phyloP scores from a whole-genome alignment of 1,140 invertebrate species.

The Holotrichia oblita region DNA sequence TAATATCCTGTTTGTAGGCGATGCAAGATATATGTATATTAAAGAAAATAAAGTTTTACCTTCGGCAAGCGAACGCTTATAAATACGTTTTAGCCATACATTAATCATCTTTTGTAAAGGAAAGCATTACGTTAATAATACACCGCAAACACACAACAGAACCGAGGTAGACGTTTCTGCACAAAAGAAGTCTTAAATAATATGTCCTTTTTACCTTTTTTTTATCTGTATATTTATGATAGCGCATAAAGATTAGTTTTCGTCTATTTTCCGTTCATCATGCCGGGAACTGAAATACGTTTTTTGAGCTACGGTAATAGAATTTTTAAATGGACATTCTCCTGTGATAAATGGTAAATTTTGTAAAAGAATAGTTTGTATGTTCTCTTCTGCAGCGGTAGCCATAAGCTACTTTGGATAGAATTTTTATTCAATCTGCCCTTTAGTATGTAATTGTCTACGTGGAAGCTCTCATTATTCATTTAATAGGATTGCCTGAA shows the following conservation, averaged over 20 bases:
- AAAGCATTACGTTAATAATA: neutral
- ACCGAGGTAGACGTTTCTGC: neutral
- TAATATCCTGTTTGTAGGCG: too few species aligned
- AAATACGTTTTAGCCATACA: conserved; percentile 1
- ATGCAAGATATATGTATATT: too few species aligned
- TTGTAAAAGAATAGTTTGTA: neutral
- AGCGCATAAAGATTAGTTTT: conserved; percentile 11
- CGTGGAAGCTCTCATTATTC: too few species aligned
- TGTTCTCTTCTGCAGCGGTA: neutral
- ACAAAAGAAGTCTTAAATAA: conserved; percentile 1
- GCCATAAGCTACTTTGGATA: too few species aligned
- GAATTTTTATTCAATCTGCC: too few species aligned
- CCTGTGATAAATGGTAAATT: neutral
- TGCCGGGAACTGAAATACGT: neutral
- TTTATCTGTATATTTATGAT: conserved; percentile 6
- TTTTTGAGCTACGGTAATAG: neutral
- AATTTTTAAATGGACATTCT: neutral
- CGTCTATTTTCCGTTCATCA: neutral
- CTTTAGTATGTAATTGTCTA: too few species aligned
- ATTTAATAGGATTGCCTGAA: too few species aligned
- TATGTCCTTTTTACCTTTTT: conserved; percentile 1
- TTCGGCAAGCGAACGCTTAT: neutral
- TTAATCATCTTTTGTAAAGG: conserved; percentile 13
- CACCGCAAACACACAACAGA: neutral
- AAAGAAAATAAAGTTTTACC: neutral